Conservation (phyloP, 2,888 invertebrate genomes). For the Nematopogon swammerdamellus region DNA sequence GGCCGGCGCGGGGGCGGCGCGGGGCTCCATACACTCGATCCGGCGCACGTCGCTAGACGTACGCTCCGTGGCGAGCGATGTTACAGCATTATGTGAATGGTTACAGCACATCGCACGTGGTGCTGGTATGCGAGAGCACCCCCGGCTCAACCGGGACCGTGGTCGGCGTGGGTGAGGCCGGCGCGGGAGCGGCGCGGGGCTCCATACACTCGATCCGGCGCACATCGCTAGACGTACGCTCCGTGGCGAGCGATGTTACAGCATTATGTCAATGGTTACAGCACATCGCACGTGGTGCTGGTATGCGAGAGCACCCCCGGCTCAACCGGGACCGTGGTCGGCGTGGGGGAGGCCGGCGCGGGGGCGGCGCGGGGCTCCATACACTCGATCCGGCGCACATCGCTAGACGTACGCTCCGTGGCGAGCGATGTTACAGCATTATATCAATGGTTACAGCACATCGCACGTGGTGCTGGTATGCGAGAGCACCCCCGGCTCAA, state of each 20-base stretch:
- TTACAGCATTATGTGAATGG: too few species aligned
- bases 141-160: too few species aligned
- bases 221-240: constrained; percentile 82
- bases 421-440: constrained; percentile 85
- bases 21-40: constrained; percentile 75
- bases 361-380: constrained; percentile 67
- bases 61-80: constrained; percentile 80
- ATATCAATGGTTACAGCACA: too few species aligned
- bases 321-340: too few species aligned
- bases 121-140: constrained; percentile 66
- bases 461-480: constrained; percentile 70
- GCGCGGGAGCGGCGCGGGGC: constrained; percentile 55
- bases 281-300: constrained; percentile 64
- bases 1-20: constrained; percentile 33
- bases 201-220: constrained; percentile 76
- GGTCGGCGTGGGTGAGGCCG: constrained; percentile 23
- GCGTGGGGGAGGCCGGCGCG: constrained; percentile 22
- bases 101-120: constrained; percentile 62
- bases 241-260: constrained; percentile 81
- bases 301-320: constrained; percentile 65
- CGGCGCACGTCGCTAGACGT: constrained; percentile 82
- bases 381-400: constrained; percentile 76
- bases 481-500: too few species aligned
- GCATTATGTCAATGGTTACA: too few species aligned
- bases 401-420: constrained; percentile 79